These are phyloP conservation scores for Chouioia cunea DNA, from an alignment of 2,888 invertebrate species.

Conservation along the genomic window DNA sequence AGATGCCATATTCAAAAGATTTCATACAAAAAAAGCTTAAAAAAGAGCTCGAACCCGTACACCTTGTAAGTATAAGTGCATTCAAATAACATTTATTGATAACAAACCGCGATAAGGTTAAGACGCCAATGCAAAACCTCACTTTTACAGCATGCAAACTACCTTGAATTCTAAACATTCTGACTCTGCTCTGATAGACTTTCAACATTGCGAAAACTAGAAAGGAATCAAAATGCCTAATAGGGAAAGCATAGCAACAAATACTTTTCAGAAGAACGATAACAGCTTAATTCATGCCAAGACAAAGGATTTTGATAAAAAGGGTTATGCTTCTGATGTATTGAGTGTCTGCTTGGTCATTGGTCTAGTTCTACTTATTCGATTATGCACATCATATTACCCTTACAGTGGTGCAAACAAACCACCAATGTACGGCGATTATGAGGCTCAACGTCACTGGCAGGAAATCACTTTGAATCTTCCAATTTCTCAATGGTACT, in stretches of 20 bases:
- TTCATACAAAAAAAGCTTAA: slow-evolving; percentile 77
- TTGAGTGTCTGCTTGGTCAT: slow-evolving; percentile 61
- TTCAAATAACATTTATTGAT: neutral
- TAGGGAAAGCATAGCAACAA: slow-evolving; percentile 21
- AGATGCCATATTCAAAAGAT: slow-evolving; percentile 76
- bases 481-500: slow-evolving; percentile 82
- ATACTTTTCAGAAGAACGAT: slow-evolving; percentile 26
- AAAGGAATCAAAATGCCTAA: slow-evolving; percentile 47
- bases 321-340: slow-evolving; percentile 23
- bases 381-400: slow-evolving; percentile 81
- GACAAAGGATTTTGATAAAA: neutral
- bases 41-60: slow-evolving; percentile 77
- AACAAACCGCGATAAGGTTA: slow-evolving; percentile 19
- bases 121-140: slow-evolving; percentile 47
- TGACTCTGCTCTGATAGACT: neutral
- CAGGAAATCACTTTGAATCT: slow-evolving; percentile 96
- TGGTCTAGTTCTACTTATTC: slow-evolving; percentile 74
- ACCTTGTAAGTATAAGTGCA: slow-evolving; percentile 75
- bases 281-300: neutral
- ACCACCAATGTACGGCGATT: slow-evolving; percentile 96
- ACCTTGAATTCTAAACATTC: slow-evolving; percentile 13
- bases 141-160: slow-evolving; percentile 43
- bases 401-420: slow-evolving; percentile 84
- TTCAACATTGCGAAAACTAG: slow-evolving; percentile 7
- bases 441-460: slow-evolving; percentile 99